phyloP scores from a whole-genome alignment of 2,113 vertebrate species.

The Ramphastos sulfuratus region DNA sequence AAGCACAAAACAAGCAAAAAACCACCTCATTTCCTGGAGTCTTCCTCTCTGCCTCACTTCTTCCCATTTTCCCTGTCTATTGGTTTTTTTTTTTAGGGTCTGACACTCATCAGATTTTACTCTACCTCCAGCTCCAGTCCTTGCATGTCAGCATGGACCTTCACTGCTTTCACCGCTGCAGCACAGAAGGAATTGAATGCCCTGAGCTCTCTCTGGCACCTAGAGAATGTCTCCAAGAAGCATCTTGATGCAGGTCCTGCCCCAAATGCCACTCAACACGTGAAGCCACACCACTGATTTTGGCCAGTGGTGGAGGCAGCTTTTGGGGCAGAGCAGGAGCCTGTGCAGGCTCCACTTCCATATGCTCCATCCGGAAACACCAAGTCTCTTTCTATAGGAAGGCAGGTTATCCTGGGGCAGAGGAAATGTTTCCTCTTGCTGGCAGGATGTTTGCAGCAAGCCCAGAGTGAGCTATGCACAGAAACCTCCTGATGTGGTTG shows the following conservation, averaged over 20 bases:
- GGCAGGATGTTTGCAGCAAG: constrained; percentile 61
- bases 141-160: not conserved
- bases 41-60: not conserved
- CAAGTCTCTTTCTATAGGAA: constrained; percentile 67
- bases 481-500: not conserved
- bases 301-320: not conserved
- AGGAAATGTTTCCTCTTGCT: constrained; percentile 66
- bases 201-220: fast-evolving
- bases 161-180: not conserved
- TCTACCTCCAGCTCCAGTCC: not conserved
- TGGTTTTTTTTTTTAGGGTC: not conserved
- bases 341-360: not conserved
- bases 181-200: not conserved
- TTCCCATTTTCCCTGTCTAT: not conserved
- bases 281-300: not conserved
- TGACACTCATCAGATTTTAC: not conserved
- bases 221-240: not conserved
- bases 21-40: constrained; percentile 12
- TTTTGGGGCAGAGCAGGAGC: not conserved
- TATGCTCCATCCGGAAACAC: constrained; percentile 41
- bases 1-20: not conserved
- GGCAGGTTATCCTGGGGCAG: constrained; percentile 64
- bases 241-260: not conserved
- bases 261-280: not conserved
- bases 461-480: constrained; percentile 16